Base-by-base conservation (phyloP, 2,888 invertebrate species). In the Omphaloscelis lunosa region DNA sequence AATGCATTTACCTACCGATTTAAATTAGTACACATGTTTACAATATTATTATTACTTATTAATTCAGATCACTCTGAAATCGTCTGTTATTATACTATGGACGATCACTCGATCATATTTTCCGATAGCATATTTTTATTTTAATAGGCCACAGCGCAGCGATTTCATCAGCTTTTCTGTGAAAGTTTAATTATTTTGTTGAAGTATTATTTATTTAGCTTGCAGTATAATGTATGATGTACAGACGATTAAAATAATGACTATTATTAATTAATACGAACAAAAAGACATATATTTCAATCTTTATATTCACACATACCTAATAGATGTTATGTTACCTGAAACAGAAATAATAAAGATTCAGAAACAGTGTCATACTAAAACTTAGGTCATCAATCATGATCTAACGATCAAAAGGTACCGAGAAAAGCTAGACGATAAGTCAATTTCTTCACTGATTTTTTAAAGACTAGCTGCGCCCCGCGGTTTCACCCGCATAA, bases 361-460 rank as follows among this genome's bases (percentile, higher is more conserved):
- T 29, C 20, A 29, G n/a, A 48, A 56, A 6, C 34, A 62, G 20
- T 79, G 20, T 29, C n/a, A n/a, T 29, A 23, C 53, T 8, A 8
- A 48, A 71, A 79, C 56, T 79, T 62, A 79, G 29, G n/a, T 51
- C 56, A 72, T 79, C 48, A 78, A 80, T 79, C 45, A 62, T 48
- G 62, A 39, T 62, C 15, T 62, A 20, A 29, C 27, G 39, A 56
- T 48, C 15, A 71, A 72, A 45, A 56, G 72, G 48, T 72, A 72
- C 34, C 41, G 63, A 34, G 48, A 65, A 72, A 51, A 58, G 56
- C 56, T 67, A 27, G 41, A 69, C 48, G 29, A 48, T 48, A 63
- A 41, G 29, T 58, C 34, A 45, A 58, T 48, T 34, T 79, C n/a
- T 48, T 41, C 62, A 48, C 9, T 48, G 20, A 56, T 71, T 56